Evolutionary conservation across 2,113 vertebrate genomes (phyloP).

Genomic region (Rhinoderma darwinii): DNA sequence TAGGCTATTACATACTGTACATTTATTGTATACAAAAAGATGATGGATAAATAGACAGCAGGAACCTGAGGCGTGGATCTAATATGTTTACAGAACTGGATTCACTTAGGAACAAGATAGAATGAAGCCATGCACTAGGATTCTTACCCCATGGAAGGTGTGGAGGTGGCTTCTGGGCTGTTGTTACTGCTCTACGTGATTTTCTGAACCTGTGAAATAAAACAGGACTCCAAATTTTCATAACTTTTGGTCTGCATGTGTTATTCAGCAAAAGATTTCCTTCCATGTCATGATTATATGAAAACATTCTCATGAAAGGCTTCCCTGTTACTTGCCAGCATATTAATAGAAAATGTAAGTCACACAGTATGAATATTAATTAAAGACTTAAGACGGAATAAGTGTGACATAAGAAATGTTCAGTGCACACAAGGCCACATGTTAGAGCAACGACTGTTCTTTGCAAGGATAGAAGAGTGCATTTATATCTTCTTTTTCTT

Average conservation of each 20-base stretch:
- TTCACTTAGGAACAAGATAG: constrained; percentile 19
- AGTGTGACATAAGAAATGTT: constrained; percentile 52
- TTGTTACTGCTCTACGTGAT: constrained; percentile 15
- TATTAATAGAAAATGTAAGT: constrained; percentile 60
- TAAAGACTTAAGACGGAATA: constrained; percentile 58
- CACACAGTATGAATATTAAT: constrained; percentile 59
- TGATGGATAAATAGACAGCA: constrained; percentile 28
- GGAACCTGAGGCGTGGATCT: constrained; percentile 6
- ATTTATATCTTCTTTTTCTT: background rate
- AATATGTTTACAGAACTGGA: constrained; percentile 31
- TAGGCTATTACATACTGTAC: constrained; percentile 23
- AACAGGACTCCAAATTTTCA: constrained; percentile 40
- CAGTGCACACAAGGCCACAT: constrained; percentile 11
- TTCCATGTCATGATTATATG: constrained; percentile 54
- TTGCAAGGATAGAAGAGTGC: background rate
- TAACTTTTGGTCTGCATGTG: constrained; percentile 51
- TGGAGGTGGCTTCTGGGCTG: constrained; percentile 21
- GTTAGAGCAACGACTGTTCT: constrained; percentile 29
- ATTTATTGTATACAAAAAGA: constrained; percentile 26
- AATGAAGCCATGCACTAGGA: background rate
- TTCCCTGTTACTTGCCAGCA: constrained; percentile 57
- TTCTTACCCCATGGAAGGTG: constrained; percentile 1
- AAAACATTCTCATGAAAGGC: constrained; percentile 56
- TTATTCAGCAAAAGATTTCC: constrained; percentile 56
- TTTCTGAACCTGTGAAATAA: constrained; percentile 35